Evolutionary conservation across 2,888 invertebrate genomes (phyloP), one percentile per base, ranked within the genome.

Genomic region (Melipona beecheii): DNA sequence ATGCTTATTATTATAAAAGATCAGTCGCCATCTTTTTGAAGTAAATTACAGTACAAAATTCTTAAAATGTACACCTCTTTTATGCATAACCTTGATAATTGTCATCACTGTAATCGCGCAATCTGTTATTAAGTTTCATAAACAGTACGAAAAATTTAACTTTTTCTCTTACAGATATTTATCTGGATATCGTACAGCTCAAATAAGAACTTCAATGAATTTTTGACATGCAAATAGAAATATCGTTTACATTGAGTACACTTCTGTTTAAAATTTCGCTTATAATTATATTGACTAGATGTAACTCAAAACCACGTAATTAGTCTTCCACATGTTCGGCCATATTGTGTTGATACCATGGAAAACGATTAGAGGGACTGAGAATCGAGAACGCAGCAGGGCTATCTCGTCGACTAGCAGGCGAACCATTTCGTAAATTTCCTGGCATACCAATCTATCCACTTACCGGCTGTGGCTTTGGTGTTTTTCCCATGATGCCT

Each of bases 401-500:
- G 87, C 90, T 92, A 89, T 91, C 90, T 90, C 89, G 87, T 91
- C 89, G 91, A 89, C 90, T 90, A 89, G 89, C 87, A 84, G 77
- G 86, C 87, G 86, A 90, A 91, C 90, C 90, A 90, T 90, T 89
- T 90, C 86, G 87, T 77, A 84, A 79, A 85, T 88, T 86, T 91
- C 69, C 80, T 86, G 82, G 87, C 79, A 56, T 85, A 87, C 79
- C 87, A 88, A 89, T 89, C 90, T 87, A 87, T 87, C 84, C 86
- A 93, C 93, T 93, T 93, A 93, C 93, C 93, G 92, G 93, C 91
- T 82, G 92, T 89, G 91, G 92, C 91, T 87, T 92, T 91, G 89
- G 81, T 86, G 86, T 84, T 92, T 91, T 92, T 94, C 87, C 92
- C 93, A 93, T 93, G 90, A 91, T 93, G 92, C 89, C 93, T 93